Conservation (phyloP, 2,113 vertebrate species). For the Columba janthina region DNA sequence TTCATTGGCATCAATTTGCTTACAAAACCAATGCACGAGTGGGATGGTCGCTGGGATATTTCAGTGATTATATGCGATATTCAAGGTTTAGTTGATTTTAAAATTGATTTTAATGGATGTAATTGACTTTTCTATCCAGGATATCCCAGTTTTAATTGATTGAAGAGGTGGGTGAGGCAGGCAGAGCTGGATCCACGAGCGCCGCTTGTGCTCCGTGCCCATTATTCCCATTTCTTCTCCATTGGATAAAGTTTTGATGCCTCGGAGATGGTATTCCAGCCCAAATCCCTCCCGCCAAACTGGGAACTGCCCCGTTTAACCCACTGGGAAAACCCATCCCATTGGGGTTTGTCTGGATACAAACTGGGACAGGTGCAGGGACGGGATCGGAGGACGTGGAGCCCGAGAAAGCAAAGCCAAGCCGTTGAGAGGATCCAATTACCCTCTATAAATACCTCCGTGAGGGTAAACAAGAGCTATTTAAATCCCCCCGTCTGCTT, state of each 20-base stretch:
- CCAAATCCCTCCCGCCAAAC: not conserved
- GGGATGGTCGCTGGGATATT: not conserved
- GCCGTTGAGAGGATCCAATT: not conserved
- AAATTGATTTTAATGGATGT: not conserved
- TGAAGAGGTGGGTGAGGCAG: not conserved
- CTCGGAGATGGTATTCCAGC: not conserved
- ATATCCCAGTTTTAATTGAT: not conserved
- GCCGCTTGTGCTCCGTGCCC: rapidly evolving
- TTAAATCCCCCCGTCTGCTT: not conserved
- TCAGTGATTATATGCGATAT: not conserved
- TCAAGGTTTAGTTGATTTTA: not conserved
- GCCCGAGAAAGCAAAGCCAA: not conserved
- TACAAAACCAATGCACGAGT: rapidly evolving
- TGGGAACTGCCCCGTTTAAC: not conserved
- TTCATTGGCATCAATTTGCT: not conserved
- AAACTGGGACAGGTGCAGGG: constrained; percentile 24
- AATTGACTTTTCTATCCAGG: not conserved
- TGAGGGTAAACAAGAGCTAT: constrained; percentile 40
- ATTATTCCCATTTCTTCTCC: not conserved
- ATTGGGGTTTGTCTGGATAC: not conserved
- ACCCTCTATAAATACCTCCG: constrained; percentile 45
- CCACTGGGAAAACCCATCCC: not conserved
- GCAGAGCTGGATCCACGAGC: rapidly evolving
- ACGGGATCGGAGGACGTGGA: not conserved
- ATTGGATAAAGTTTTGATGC: rapidly evolving